Conservation (phyloP, 2,113 vertebrate species). For the Merops nubicus region DNA sequence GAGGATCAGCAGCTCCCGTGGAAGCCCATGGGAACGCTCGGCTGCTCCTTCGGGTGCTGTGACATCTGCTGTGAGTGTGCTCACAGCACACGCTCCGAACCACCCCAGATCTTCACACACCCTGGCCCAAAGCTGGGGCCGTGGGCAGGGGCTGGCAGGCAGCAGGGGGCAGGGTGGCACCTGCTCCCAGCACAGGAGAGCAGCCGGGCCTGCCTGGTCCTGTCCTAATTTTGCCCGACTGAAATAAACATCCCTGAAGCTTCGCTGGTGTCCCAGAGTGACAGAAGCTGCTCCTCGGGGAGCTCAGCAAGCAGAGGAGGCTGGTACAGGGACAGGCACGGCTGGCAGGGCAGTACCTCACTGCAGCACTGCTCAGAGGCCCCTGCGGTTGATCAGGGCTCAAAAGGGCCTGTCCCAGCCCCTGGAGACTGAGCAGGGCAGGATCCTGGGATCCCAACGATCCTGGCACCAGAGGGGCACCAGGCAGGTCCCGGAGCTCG, state of each 20-base stretch:
- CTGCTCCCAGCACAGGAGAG: not conserved
- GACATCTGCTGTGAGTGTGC: fast-evolving
- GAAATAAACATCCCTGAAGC: not conserved
- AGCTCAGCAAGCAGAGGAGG: not conserved
- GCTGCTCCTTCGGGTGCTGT: fast-evolving
- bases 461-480: not conserved
- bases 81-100: not conserved
- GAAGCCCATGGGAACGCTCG: not conserved
- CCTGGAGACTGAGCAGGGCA: too few relatives aligned
- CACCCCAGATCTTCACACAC: fast-evolving
- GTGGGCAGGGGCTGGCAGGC: too few relatives aligned
- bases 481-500: too few relatives aligned
- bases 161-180: not conserved
- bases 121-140: fast-evolving
- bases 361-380: not conserved
- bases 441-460: too few relatives aligned
- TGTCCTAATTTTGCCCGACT: not conserved
- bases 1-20: too few relatives aligned
- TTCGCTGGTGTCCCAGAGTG: not conserved
- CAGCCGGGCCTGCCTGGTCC: fast-evolving
- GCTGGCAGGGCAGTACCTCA: not conserved
- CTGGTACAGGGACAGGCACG: not conserved
- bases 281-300: not conserved
- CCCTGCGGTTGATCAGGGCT: not conserved
- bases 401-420: not conserved